Evolutionary conservation across 2,113 vertebrate species (phyloP), one percentile per base, ranked within the genome.

Genomic region (Apaloderma vittatum): DNA sequence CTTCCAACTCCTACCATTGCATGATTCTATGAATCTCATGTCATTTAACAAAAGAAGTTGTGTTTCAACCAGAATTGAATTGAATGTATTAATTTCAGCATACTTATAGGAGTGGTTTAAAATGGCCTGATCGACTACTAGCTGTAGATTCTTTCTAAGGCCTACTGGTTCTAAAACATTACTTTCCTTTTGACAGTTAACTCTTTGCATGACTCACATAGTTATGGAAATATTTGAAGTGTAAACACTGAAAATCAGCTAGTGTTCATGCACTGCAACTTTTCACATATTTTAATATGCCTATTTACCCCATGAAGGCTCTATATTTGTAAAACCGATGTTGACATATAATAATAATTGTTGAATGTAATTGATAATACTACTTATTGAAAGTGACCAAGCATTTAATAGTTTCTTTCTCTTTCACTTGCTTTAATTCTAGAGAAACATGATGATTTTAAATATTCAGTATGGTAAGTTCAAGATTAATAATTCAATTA

Each of bases 401-500:
- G 79, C 95, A 97, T 97, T 97, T 96, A 96, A 96, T 80, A 85
- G 73, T 91, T 95, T 96, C 81, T 96, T 79, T 95, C 88, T 94
- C 76, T 97, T 88, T 86, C 78, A 88, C 81, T 94, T 74, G n/a
- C 48, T 94, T 91, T 79, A 97, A 94, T 73, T 96, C 36, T 80
- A 88, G 48, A 79, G 94, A 97, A 98, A 95, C 83, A 96, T 30
- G 85, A 71, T 90, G 36, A 96, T 94, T 97, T 75, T 73, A 96
- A 97, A 88, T 94, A 82, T 83, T 92, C 95, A 58, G 30, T 86
- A 86, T 93, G 65, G 81, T 97, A 94, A 83, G 29, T 93, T 97
- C 89, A 97, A 93, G 88, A 95, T 96, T 97, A 96, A 96, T 95
- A 97, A 97, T 94, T 97, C 92, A 97, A 92, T 97, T 97, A 97